Base-by-base conservation (phyloP, 2,888 invertebrate species). In the Pyrrhia umbra region DNA sequence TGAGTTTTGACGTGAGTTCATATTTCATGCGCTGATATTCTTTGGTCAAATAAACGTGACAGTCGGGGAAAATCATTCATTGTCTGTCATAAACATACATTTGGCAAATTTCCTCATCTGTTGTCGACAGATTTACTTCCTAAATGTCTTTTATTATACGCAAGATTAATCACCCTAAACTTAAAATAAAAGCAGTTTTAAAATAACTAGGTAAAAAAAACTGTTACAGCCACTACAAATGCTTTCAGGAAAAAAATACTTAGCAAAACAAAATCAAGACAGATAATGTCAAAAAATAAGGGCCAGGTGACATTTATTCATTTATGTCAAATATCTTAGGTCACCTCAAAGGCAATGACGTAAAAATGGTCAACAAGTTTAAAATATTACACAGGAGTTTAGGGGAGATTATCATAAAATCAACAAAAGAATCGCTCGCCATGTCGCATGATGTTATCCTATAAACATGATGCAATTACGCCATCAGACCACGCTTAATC, bases 401-500 rank as follows among this genome's bases (percentile, higher is more conserved):
- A 55, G 42, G 47, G 18, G 30, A 34, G 50, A 74, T 74, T 60
- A 62, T 57, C 46, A 40, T 70, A 63, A 59, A 46, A 62, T 68
- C 40, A 66, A 62, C 61, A 68, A 65, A 39, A 34, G 37, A 67
- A 74, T 79, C 21, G 43, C 27, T 61, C 18, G 46, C 59, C 47
- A 57, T 62, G 51, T 65, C 62, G 52, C 47, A 56, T 72, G 60
- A 76, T 75, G 77, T 71, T 78, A 65, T 72, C 69, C 63, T 75
- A 84, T 79, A 79, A 79, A 82, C 79, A 79, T 74, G 45, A 68
- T 83, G 78, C 79, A 77, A 84, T 86, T 82, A 84, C 80, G 78
- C 78, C 74, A 76, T 71, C 68, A 81, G 77, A 77, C 67, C 61
- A 54, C 73, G 79, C 79, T 84, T 85, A 82, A 79, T 86, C 87